phyloP scores from a whole-genome alignment of 2,797 vertebrate species.

The Tokudaia muenninki region DNA sequence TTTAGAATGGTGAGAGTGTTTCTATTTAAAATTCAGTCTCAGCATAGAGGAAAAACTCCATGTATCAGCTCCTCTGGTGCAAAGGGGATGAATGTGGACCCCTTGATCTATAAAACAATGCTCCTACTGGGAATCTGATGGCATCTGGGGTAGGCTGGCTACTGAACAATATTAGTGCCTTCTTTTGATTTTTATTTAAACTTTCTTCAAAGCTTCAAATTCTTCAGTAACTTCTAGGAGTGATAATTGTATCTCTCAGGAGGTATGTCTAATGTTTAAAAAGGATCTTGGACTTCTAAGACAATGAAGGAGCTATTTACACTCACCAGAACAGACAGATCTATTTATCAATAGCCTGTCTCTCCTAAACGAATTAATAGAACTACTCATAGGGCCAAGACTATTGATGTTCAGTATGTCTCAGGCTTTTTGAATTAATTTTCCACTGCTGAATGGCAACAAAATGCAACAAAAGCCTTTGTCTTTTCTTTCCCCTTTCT shows the following conservation, averaged over 20 bases:
- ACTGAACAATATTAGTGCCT: slow-evolving; percentile 52
- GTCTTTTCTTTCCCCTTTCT: neutral
- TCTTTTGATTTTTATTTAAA: slow-evolving; percentile 83
- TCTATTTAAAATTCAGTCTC: slow-evolving; percentile 69
- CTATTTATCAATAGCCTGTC: slow-evolving; percentile 77
- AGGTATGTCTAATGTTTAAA: slow-evolving; percentile 76
- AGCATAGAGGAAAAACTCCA: slow-evolving; percentile 1
- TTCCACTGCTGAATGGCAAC: slow-evolving; percentile 63
- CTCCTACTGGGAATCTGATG: slow-evolving; percentile 57
- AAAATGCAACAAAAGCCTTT: slow-evolving; percentile 53
- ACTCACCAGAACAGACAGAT: slow-evolving; percentile 57
- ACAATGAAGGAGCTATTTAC: slow-evolving; percentile 79
- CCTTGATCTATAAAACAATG: slow-evolving; percentile 74
- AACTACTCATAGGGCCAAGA: slow-evolving; percentile 66
- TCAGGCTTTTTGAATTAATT: slow-evolving; percentile 70
- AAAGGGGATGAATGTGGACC: slow-evolving; percentile 14
- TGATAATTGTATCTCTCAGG: slow-evolving; percentile 80
- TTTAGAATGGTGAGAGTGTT: slow-evolving; percentile 25
- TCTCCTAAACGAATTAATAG: slow-evolving; percentile 75
- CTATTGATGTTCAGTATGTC: slow-evolving; percentile 71
- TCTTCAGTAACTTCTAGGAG: slow-evolving; percentile 77
- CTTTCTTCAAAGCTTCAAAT: slow-evolving; percentile 82
- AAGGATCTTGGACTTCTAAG: slow-evolving; percentile 74
- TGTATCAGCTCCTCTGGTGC: slow-evolving; percentile 52
- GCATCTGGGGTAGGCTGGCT: slow-evolving; percentile 37